phyloP scores from a whole-genome alignment of 2,888 invertebrate genomes.

The Coleophora flavipennella region DNA sequence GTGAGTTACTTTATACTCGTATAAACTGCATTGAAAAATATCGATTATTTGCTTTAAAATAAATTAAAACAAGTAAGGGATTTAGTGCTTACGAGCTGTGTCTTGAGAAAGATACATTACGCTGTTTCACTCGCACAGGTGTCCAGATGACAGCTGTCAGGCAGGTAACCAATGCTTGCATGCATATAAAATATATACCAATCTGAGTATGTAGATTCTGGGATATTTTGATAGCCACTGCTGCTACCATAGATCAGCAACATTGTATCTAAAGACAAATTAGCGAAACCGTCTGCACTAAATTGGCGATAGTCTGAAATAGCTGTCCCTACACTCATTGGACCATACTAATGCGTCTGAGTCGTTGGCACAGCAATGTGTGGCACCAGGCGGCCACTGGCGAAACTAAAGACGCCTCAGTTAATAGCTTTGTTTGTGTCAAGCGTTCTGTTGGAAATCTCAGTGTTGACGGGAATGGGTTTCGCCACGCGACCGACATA shows the following conservation, averaged over 20 bases:
- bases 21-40: too few species aligned
- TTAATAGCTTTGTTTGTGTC: slow-evolving; percentile 48
- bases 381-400: slow-evolving; percentile 18
- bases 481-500: slow-evolving; percentile 15
- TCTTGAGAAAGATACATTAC: too few species aligned
- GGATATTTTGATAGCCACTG: too few species aligned
- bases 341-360: slow-evolving; percentile 32
- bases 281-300: slow-evolving; percentile 13
- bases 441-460: slow-evolving; percentile 23
- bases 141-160: too few species aligned
- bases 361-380: slow-evolving; percentile 36
- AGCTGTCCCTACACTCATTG: slow-evolving; percentile 35
- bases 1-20: too few species aligned
- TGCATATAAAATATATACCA: too few species aligned
- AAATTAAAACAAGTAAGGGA: too few species aligned
- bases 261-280: slow-evolving; percentile 7
- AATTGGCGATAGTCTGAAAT: slow-evolving; percentile 33
- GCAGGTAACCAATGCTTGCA: background rate
- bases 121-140: too few species aligned
- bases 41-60: too few species aligned
- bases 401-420: slow-evolving; percentile 28
- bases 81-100: too few species aligned
- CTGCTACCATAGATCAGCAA: background rate
- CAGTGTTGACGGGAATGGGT: slow-evolving; percentile 24
- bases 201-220: too few species aligned